These are phyloP conservation scores for Epinotia brunnichana DNA, from an alignment of 2,888 invertebrate genomes.

Conservation along the genomic window DNA sequence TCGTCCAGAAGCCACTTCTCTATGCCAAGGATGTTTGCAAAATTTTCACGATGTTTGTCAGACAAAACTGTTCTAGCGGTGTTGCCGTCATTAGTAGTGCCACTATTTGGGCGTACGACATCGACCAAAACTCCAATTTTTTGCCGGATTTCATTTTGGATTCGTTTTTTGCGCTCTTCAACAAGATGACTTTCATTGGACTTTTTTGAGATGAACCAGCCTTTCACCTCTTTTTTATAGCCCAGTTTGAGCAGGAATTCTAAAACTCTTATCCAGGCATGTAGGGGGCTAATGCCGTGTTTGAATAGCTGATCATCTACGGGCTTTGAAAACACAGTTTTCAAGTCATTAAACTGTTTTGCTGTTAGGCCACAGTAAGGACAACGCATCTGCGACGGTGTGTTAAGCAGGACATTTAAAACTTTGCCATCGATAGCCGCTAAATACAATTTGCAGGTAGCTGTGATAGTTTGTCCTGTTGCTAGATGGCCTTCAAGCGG, in stretches of 20 bases:
- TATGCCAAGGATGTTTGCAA: too few relatives aligned
- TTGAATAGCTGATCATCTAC: constrained; percentile 5
- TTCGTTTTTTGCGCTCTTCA: background rate
- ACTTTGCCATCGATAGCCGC: too few relatives aligned
- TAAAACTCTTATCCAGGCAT: constrained; percentile 7
- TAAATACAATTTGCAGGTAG: background rate
- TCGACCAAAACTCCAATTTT: background rate
- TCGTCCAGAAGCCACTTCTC: constrained; percentile 7
- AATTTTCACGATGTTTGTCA: background rate
- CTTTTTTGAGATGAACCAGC: background rate
- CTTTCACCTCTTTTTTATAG: constrained; percentile 5
- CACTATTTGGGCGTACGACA: constrained; percentile 5
- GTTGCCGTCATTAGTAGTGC: background rate
- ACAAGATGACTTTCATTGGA: constrained; percentile 1
- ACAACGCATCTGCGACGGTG: too few relatives aligned
- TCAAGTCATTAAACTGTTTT: constrained; percentile 6
- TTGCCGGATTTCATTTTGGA: too few relatives aligned
- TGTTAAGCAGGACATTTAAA: too few relatives aligned
- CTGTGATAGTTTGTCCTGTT: background rate
- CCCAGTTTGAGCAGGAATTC: too few relatives aligned
- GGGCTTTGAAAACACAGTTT: background rate
- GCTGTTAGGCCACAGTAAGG: too few relatives aligned
- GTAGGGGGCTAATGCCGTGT: constrained; percentile 4
- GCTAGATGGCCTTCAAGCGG: background rate
- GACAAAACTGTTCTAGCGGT: background rate